A percentile compares a stretch with the other conserved stretches of the same genome.
phyloP scores from a whole-genome alignment of 1,140 invertebrate genomes.

The Nasonia vitripennis region DNA sequence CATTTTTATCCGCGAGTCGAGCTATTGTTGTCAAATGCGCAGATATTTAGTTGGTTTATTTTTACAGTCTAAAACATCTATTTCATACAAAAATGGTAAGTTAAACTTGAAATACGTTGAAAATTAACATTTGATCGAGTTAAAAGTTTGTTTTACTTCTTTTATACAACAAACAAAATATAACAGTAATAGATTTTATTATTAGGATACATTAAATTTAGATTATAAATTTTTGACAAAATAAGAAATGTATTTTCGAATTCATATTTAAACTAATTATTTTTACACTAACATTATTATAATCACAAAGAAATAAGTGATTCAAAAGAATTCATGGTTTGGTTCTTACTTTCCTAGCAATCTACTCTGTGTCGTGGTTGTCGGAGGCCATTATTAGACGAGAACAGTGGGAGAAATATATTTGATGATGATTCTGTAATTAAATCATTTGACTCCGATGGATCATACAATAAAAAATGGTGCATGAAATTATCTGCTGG shows the following conservation, averaged over 20 bases:
- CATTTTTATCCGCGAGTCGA: not conserved
- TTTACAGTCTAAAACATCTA: not conserved
- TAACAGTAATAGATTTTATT: not conserved
- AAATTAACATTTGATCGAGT: not conserved
- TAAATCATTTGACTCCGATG: constrained; percentile 22
- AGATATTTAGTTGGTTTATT: not conserved
- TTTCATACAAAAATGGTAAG: not conserved
- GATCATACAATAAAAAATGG: constrained; percentile 35
- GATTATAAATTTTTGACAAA: not conserved
- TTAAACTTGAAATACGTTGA: not conserved
- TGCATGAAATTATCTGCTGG: constrained; percentile 50
- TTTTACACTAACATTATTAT: not conserved
- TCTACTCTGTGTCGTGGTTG: constrained; percentile 49
- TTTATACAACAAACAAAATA: not conserved
- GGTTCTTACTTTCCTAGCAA: constrained; percentile 20
- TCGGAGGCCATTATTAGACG: constrained; percentile 42
- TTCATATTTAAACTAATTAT: not conserved
- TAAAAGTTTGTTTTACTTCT: not conserved
- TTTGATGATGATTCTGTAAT: constrained; percentile 46
- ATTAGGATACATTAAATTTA: not conserved
- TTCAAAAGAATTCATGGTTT: not conserved
- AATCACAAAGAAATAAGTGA: not conserved
- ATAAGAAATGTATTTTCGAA: not conserved
- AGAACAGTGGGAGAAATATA: constrained; percentile 51
- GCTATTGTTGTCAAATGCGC: not conserved